phyloP scores from a whole-genome alignment of 2,113 vertebrate species.

The Anhinga rufa region DNA sequence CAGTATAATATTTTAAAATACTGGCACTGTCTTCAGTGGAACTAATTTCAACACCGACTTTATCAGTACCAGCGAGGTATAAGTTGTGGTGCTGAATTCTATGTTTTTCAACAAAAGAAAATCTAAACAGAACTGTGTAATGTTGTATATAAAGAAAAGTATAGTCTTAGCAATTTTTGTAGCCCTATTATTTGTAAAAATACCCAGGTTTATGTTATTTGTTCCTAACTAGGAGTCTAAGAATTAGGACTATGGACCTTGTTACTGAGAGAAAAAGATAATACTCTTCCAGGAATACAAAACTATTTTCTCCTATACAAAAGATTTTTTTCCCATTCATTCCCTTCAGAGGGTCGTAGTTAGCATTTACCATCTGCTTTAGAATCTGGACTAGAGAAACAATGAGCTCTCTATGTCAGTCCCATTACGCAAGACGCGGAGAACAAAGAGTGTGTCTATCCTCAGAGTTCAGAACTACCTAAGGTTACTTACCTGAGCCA shows the following conservation, averaged over 20 bases:
- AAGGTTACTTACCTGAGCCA: not conserved
- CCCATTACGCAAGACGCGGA: rapidly evolving
- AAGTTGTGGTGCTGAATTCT: not conserved
- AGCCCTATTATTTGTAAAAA: not conserved
- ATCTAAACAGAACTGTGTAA: not conserved
- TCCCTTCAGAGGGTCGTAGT: not conserved
- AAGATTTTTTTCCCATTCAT: not conserved
- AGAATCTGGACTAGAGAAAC: not conserved
- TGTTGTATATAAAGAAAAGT: not conserved
- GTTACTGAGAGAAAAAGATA: not conserved
- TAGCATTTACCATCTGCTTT: not conserved
- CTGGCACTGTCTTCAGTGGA: not conserved
- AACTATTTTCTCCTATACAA: not conserved
- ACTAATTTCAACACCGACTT: not conserved
- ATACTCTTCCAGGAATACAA: not conserved
- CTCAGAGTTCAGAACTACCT: not conserved
- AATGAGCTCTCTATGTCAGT: not conserved
- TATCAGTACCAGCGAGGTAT: not conserved
- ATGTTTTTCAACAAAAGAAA: not conserved
- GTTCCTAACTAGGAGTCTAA: not conserved
- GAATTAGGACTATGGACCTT: not conserved
- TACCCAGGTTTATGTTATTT: not conserved
- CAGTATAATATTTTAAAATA: not conserved
- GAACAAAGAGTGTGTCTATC: not conserved
- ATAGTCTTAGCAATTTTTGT: not conserved